Conservation (phyloP, 2,797 vertebrate species). For the Notolabrus celidotus region DNA sequence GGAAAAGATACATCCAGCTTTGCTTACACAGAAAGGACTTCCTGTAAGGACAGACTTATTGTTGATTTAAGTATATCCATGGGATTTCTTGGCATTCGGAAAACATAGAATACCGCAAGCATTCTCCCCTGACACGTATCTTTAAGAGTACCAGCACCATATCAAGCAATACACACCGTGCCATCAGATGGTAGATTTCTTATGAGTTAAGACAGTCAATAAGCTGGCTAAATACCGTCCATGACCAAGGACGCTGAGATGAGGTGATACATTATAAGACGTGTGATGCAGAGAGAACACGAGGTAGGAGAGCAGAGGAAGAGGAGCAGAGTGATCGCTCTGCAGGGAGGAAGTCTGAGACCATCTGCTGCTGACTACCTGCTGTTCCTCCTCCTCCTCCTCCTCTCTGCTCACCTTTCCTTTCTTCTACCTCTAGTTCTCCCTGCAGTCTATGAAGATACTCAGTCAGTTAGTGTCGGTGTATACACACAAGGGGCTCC, state of each 20-base stretch:
- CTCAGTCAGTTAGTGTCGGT: constrained; percentile 67
- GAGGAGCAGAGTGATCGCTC: constrained; percentile 75
- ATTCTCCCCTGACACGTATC: too few relatives aligned
- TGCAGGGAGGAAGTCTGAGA: constrained; percentile 77
- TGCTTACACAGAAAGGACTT: too few relatives aligned
- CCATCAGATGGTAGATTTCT: constrained; percentile 20
- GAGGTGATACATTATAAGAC: constrained; percentile 68
- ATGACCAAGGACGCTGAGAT: constrained; percentile 69
- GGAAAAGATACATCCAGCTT: too few relatives aligned
- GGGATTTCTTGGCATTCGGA: too few relatives aligned
- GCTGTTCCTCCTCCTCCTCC: constrained; percentile 62
- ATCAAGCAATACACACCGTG: background rate
- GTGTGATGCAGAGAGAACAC: constrained; percentile 60
- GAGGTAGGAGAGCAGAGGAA: constrained; percentile 59
- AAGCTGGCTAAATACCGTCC: constrained; percentile 43
- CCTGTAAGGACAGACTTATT: too few relatives aligned
- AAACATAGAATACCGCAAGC: too few relatives aligned
- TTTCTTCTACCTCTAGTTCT: constrained; percentile 52
- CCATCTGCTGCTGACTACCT: constrained; percentile 83
- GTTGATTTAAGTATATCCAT: too few relatives aligned
- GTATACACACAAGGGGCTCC: constrained; percentile 32
- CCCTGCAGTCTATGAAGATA: constrained; percentile 62
- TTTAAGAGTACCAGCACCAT: background rate
- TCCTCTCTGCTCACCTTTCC: constrained; percentile 65
- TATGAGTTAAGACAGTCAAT: constrained; percentile 35